These are phyloP conservation scores for Ptilorrhoa leucosticta DNA, from an alignment of 2,113 vertebrate genomes.

Conservation along the genomic window DNA sequence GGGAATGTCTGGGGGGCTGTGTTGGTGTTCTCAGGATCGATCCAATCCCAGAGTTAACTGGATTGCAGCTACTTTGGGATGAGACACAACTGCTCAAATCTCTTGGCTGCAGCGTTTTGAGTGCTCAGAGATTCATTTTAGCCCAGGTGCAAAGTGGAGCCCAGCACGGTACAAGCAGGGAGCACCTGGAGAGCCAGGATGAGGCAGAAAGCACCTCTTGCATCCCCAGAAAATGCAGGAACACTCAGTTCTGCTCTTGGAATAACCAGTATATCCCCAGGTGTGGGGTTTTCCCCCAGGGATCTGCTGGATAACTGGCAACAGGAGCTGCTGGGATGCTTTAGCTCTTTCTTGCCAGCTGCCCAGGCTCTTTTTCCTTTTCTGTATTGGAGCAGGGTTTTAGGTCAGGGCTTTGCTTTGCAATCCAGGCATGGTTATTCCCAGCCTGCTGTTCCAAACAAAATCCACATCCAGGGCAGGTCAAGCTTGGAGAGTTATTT, in stretches of 20 bases:
- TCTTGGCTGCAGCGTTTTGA: not conserved
- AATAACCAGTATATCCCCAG: not conserved
- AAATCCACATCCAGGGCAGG: fast-evolving
- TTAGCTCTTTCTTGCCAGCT: fast-evolving
- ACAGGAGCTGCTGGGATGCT: not conserved
- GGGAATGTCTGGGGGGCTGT: not conserved
- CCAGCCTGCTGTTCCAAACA: fast-evolving
- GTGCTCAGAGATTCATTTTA: not conserved
- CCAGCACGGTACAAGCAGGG: not conserved
- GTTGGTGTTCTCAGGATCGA: fast-evolving
- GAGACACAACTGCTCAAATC: not conserved
- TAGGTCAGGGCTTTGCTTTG: not conserved
- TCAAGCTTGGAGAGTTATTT: not conserved
- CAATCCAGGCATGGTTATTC: not conserved
- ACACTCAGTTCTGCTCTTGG: fast-evolving
- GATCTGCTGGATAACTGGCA: not conserved
- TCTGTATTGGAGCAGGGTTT: not conserved
- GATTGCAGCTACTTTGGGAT: not conserved
- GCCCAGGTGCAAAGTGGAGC: not conserved
- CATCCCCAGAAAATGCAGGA: not conserved
- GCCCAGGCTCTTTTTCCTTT: not conserved
- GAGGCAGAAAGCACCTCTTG: not conserved
- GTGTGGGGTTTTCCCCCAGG: not conserved
- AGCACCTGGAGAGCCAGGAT: not conserved
- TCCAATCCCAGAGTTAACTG: not conserved